Percentiles rank a stretch among this genome's conserved stretches.
These are phyloP conservation scores for Cenopis cana DNA, from an alignment of 2,888 invertebrate genomes.

Conservation along the genomic window DNA sequence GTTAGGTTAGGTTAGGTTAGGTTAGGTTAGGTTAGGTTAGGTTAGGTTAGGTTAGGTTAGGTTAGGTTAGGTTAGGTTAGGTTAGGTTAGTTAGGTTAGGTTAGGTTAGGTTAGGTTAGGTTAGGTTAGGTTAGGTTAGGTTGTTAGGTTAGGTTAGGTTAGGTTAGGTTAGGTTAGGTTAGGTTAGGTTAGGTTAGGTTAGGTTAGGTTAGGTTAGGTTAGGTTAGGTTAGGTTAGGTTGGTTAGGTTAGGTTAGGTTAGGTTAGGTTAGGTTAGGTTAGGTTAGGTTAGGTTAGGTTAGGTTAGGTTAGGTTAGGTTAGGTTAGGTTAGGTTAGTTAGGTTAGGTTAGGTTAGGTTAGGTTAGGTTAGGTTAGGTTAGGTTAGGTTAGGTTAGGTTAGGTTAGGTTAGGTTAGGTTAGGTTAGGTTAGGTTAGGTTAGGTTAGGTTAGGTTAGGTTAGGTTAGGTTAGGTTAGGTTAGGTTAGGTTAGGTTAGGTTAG, in stretches of 20 bases:
- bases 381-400: background rate
- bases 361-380: constrained; percentile 18
- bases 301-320: constrained; percentile 18
- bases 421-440: background rate
- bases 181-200: constrained; percentile 18
- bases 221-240: constrained; percentile 18
- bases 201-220: constrained; percentile 18
- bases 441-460: constrained; percentile 39
- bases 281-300: constrained; percentile 18
- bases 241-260: constrained; percentile 18
- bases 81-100: constrained; percentile 15
- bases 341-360: constrained; percentile 18
- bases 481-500: constrained; percentile 44
- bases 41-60: constrained; percentile 15
- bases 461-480: constrained; percentile 39
- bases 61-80: constrained; percentile 15
- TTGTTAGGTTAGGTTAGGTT: constrained; percentile 8
- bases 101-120: constrained; percentile 15
- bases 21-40: constrained; percentile 15
- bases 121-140: constrained; percentile 15
- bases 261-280: constrained; percentile 18
- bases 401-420: background rate
- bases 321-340: constrained; percentile 18
- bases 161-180: constrained; percentile 7
- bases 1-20: constrained; percentile 15